A percentile compares a stretch with the other conserved stretches of the same genome.
Evolutionary conservation across 1,140 invertebrate genomes (phyloP).

Genomic region (Zeugodacus cucurbitae): DNA sequence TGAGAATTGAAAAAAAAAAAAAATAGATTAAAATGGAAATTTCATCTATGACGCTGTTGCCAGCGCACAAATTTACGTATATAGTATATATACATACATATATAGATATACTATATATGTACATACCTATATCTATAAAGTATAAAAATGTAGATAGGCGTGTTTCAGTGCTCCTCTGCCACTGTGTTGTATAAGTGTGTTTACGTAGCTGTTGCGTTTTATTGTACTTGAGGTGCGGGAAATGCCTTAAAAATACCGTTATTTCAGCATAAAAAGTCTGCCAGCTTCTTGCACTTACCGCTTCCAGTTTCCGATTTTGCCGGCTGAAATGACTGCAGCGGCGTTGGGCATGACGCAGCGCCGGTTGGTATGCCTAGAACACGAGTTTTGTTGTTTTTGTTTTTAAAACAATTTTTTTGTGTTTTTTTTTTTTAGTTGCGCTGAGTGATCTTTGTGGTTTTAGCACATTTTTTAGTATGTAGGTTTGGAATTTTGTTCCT

Average conservation of each 20-base stretch:
- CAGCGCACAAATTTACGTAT: no score
- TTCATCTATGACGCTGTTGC: not conserved
- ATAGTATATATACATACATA: no score
- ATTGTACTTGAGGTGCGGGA: not conserved
- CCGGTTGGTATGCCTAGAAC: not conserved
- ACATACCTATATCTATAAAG: not conserved
- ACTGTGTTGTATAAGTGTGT: not conserved
- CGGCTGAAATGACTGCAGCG: not conserved
- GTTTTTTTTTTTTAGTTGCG: not conserved
- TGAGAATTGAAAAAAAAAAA: not conserved
- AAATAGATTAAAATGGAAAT: not conserved
- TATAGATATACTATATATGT: not conserved
- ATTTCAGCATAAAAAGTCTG: not conserved
- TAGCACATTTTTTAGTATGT: not conserved
- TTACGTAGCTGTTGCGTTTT: not conserved
- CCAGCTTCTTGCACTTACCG: not conserved
- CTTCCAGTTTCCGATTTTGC: not conserved
- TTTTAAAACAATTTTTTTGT: no score
- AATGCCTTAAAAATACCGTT: constrained; percentile 27
- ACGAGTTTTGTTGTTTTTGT: not conserved
- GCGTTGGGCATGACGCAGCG: not conserved
- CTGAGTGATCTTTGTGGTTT: not conserved
- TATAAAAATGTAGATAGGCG: not conserved
- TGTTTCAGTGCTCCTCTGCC: not conserved
- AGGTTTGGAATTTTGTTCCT: not conserved